Conservation (phyloP, 2,888 invertebrate species). For the Gonocerus acuteangulatus region DNA sequence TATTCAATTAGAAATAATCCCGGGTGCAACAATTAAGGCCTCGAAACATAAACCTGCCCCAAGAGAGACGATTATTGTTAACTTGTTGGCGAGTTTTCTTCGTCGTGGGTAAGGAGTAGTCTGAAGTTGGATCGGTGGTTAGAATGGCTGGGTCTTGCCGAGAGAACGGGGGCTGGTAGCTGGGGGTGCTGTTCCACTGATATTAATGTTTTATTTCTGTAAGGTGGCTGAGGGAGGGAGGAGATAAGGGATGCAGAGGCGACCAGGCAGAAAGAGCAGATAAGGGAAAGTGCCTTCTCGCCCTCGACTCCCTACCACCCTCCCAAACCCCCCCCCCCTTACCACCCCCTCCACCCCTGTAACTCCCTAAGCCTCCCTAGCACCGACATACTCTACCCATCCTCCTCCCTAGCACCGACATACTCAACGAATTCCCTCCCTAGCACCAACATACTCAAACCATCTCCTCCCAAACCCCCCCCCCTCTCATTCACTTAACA, state of each 20-base stretch:
- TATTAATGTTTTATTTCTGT: conserved; percentile 26
- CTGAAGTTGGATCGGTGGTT: conserved; percentile 19
- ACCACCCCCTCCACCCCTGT: neutral
- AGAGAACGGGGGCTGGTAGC: conserved; percentile 26
- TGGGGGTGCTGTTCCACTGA: conserved; percentile 13
- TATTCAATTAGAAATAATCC: too few relatives aligned
- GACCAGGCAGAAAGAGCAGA: conserved; percentile 19
- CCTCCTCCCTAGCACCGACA: too few relatives aligned
- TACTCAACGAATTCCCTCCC: too few relatives aligned
- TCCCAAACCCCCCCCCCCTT: conserved; percentile 4
- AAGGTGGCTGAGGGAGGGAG: conserved; percentile 10
- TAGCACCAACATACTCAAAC: too few relatives aligned
- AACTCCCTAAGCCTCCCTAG: neutral
- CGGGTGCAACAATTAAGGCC: too few relatives aligned
- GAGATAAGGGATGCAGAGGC: conserved; percentile 12
- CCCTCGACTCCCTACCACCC: conserved; percentile 19
- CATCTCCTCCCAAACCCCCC: too few relatives aligned
- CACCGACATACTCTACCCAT: too few relatives aligned
- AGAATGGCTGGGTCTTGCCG: too few relatives aligned
- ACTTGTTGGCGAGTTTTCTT: conserved; percentile 2
- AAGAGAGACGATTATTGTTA: neutral
- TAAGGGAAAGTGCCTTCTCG: conserved; percentile 13
- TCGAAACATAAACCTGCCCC: neutral
- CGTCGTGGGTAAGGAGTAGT: conserved; percentile 3
- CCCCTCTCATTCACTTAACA: too few relatives aligned